Conservation (phyloP, 2,888 invertebrate genomes). For the Platerodrilus igneus region DNA sequence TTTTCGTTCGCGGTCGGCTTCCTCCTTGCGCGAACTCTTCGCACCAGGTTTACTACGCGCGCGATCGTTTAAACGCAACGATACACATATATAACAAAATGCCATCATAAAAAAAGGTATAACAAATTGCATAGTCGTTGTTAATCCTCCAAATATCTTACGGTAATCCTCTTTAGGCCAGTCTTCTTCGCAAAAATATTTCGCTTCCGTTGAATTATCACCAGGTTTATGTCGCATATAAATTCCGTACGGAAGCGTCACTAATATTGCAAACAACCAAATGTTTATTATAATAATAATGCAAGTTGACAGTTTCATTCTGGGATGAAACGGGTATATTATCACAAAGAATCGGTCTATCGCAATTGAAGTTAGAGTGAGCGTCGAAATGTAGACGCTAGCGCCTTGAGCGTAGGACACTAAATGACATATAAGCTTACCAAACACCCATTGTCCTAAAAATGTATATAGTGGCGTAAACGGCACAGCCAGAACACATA, state of each 20-base stretch:
- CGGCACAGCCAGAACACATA: conserved; percentile 91
- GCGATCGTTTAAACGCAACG: conserved; percentile 78
- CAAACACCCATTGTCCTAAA: conserved; percentile 89
- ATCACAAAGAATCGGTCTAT: conserved; percentile 97
- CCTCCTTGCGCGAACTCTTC: conserved; percentile 81
- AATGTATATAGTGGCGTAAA: conserved; percentile 95
- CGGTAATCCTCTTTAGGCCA: conserved; percentile 86
- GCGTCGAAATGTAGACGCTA: conserved; percentile 94
- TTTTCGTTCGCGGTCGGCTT: conserved; percentile 84
- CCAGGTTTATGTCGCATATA: conserved; percentile 63
- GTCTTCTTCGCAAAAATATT: conserved; percentile 73
- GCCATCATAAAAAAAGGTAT: conserved; percentile 92
- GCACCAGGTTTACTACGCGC: conserved; percentile 80
- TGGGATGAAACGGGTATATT: conserved; percentile 88
- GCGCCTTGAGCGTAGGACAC: conserved; percentile 92
- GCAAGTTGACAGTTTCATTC: conserved; percentile 86
- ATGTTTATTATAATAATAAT: conserved; percentile 80
- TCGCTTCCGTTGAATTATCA: conserved; percentile 34
- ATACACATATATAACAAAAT: conserved; percentile 91
- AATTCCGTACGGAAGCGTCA: conserved; percentile 88
- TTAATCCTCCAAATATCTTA: conserved; percentile 78
- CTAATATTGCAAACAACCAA: conserved; percentile 83
- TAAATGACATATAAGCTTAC: conserved; percentile 82
- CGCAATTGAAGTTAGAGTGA: conserved; percentile 95
- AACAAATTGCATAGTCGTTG: conserved; percentile 87